phyloP scores from a whole-genome alignment of 2,797 vertebrate genomes.

The Babyrousa celebensis region DNA sequence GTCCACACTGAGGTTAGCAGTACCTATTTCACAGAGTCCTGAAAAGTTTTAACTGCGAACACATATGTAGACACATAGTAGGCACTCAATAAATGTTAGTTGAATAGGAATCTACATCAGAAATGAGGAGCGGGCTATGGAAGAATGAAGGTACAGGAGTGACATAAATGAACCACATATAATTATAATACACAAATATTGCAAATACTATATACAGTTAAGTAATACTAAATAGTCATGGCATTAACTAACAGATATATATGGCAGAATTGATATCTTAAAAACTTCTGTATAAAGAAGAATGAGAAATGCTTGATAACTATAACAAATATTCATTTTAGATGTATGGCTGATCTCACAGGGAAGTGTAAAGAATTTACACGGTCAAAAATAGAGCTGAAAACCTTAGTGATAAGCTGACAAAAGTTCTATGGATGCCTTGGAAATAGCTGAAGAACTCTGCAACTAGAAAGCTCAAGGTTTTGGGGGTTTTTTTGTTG shows the following conservation, averaged over 20 bases:
- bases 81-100: neutral
- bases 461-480: slow-evolving; percentile 7
- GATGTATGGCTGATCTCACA: neutral
- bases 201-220: slow-evolving; percentile 5
- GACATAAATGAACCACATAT: neutral
- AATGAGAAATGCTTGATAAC: slow-evolving; percentile 16
- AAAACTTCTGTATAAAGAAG: neutral
- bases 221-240: neutral
- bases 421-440: neutral
- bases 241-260: neutral
- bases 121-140: neutral
- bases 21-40: neutral
- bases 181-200: slow-evolving; percentile 32
- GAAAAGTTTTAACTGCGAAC: neutral
- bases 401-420: neutral
- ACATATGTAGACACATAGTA: neutral
- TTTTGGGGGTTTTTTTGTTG: slow-evolving; percentile 34
- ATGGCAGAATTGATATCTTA: neutral
- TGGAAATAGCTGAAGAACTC: slow-evolving; percentile 26
- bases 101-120: slow-evolving; percentile 18
- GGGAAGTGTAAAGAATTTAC: neutral
- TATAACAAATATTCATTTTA: slow-evolving; percentile 31
- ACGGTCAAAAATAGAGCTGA: neutral
- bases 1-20: neutral
- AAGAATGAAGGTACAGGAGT: neutral